These are phyloP conservation scores for Pelodytes ibericus DNA, from an alignment of 2,797 vertebrate genomes.

Conservation along the genomic window DNA sequence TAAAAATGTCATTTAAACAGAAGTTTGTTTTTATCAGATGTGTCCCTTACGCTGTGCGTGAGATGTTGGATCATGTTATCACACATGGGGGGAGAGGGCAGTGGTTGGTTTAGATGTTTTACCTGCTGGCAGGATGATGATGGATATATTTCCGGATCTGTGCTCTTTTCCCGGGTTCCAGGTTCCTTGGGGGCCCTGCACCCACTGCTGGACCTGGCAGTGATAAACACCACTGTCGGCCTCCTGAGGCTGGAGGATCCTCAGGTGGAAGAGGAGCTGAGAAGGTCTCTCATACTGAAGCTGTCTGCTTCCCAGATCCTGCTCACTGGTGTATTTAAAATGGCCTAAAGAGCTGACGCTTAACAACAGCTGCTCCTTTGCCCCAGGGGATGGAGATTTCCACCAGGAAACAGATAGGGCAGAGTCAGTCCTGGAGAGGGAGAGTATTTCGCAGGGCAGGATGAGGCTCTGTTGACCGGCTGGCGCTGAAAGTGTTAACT, in stretches of 20 bases:
- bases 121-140: constrained; percentile 27
- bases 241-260: neutral
- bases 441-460: constrained; percentile 20
- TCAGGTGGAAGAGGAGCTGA: constrained; percentile 16
- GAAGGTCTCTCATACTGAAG: constrained; percentile 22
- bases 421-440: neutral
- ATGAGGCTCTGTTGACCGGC: neutral
- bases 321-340: neutral
- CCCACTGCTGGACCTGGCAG: constrained; percentile 37
- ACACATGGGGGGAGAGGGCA: no score
- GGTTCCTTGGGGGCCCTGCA: neutral
- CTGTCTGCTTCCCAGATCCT: neutral
- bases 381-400: neutral
- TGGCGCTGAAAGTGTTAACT: neutral
- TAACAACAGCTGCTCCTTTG: neutral
- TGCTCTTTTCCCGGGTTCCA: constrained; percentile 3
- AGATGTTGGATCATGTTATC: no score
- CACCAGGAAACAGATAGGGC: constrained; percentile 20
- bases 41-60: no score
- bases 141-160: neutral
- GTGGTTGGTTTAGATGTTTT: no score
- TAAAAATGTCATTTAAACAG: no score
- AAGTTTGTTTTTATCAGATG: no score
- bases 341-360: constrained; percentile 13
- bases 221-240: constrained; percentile 12